These are phyloP conservation scores for Oscheius onirici DNA, from an alignment of 2,888 invertebrate genomes.

Conservation along the genomic window DNA sequence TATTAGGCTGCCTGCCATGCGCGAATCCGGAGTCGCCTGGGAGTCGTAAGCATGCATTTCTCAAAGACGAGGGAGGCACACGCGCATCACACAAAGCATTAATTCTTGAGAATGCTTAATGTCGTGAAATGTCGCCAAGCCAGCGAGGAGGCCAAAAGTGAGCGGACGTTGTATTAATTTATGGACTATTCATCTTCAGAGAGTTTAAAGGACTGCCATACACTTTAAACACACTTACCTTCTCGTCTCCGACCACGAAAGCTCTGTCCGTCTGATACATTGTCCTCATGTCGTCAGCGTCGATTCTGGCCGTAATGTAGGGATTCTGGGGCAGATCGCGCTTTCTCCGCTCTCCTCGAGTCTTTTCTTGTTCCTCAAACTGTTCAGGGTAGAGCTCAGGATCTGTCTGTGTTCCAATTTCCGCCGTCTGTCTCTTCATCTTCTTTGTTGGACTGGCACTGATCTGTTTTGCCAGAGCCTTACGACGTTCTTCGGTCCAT, in stretches of 20 bases:
- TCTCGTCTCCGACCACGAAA: constrained; percentile 66
- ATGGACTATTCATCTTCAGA: no score
- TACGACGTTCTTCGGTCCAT: constrained; percentile 47
- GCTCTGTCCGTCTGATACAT: constrained; percentile 49
- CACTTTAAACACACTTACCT: constrained; percentile 41
- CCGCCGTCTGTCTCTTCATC: constrained; percentile 23
- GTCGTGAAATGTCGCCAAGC: constrained; percentile 13
- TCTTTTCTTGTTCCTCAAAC: constrained; percentile 6
- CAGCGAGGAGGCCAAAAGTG: not conserved
- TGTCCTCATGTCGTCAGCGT: constrained; percentile 55
- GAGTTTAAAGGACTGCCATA: no score
- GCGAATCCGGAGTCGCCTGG: constrained; percentile 14
- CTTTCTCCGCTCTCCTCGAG: constrained; percentile 2
- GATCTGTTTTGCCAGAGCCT: constrained; percentile 38
- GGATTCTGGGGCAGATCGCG: constrained; percentile 24
- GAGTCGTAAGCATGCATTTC: constrained; percentile 25
- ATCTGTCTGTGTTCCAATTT: constrained; percentile 14
- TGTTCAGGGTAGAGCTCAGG: constrained; percentile 11
- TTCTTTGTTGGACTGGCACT: constrained; percentile 48
- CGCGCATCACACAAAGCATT: constrained; percentile 1
- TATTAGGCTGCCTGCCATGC: constrained; percentile 9
- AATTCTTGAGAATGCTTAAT: constrained; percentile 10
- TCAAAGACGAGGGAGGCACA: not conserved
- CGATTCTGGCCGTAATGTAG: constrained; percentile 66
- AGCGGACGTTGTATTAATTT: not conserved